phyloP scores from a whole-genome alignment of 2,888 invertebrate genomes.

The Parnassius glacialis region DNA sequence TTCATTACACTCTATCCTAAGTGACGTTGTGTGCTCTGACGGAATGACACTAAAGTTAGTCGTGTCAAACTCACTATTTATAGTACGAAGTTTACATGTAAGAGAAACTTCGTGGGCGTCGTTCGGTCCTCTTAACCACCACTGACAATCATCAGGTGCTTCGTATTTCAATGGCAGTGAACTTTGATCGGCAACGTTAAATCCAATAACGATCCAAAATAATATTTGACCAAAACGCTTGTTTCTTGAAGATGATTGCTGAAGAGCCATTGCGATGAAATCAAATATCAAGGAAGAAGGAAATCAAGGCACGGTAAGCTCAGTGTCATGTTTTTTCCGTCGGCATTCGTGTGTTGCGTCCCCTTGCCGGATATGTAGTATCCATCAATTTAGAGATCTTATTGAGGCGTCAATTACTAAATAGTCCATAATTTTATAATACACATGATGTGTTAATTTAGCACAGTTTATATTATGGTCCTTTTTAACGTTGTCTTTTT shows the following conservation, averaged over 20 bases:
- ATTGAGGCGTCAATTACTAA: conserved; percentile 51
- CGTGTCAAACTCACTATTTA: conserved; percentile 93
- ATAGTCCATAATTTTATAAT: conserved; percentile 53
- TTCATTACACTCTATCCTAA: conserved; percentile 90
- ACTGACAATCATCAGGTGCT: conserved; percentile 92
- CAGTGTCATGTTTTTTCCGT: conserved; percentile 80
- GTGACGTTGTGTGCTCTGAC: conserved; percentile 89
- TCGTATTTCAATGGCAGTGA: conserved; percentile 83
- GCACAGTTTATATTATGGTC: conserved; percentile 27
- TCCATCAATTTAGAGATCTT: conserved; percentile 75
- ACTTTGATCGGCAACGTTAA: conserved; percentile 74
- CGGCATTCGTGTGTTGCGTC: conserved; percentile 70
- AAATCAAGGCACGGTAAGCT: conserved; percentile 72
- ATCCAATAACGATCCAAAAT: conserved; percentile 68
- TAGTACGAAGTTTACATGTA: conserved; percentile 89
- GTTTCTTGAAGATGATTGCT: conserved; percentile 55
- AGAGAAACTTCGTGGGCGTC: conserved; percentile 87
- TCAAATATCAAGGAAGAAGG: conserved; percentile 75
- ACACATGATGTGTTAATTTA: conserved; percentile 54
- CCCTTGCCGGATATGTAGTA: conserved; percentile 74
- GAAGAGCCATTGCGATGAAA: conserved; percentile 70
- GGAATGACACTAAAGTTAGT: conserved; percentile 94
- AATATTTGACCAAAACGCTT: conserved; percentile 62
- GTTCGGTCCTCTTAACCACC: conserved; percentile 84
- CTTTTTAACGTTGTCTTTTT: conserved; percentile 34